These are phyloP conservation scores for Torymus aiolomorphi DNA, from an alignment of 2,888 invertebrate species.

Conservation along the genomic window DNA sequence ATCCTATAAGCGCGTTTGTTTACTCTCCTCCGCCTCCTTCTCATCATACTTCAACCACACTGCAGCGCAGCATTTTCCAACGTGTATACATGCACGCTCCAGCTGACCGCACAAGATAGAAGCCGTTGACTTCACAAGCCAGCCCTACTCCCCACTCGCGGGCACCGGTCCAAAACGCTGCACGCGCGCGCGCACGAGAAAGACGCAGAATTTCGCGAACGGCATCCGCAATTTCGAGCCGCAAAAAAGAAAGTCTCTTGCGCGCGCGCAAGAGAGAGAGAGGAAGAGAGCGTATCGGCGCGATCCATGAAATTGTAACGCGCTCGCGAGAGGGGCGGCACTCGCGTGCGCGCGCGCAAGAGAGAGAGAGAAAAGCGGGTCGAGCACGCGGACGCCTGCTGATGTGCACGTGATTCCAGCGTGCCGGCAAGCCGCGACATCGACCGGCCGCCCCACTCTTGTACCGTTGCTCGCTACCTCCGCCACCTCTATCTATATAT, in stretches of 20 bases:
- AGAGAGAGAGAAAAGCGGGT: constrained; percentile 57
- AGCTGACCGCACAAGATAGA: too few relatives aligned
- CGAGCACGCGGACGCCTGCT: constrained; percentile 73
- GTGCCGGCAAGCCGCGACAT: constrained; percentile 55
- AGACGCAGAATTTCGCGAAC: background rate
- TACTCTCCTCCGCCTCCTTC: background rate
- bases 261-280: constrained; percentile 30
- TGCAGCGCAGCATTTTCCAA: too few relatives aligned
- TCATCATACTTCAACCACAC: too few relatives aligned
- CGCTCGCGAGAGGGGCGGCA: too few relatives aligned
- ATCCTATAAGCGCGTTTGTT: background rate
- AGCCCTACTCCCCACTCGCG: too few relatives aligned
- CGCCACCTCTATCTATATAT: too few relatives aligned
- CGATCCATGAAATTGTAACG: background rate
- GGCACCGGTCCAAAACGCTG: background rate
- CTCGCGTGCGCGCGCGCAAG: constrained; percentile 48
- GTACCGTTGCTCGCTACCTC: too few relatives aligned
- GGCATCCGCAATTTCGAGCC: too few relatives aligned
- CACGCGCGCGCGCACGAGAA: background rate
- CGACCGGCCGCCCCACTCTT: constrained; percentile 46
- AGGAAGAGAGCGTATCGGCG: constrained; percentile 40
- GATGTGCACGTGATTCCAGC: constrained; percentile 72
- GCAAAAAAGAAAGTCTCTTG: constrained; percentile 5
- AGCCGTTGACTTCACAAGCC: too few relatives aligned
- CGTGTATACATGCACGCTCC: too few relatives aligned